A percentile compares a stretch with the other conserved stretches of the same genome.
Evolutionary conservation across 2,113 vertebrate species (phyloP).

Genomic region (Muntiacus reevesi): DNA sequence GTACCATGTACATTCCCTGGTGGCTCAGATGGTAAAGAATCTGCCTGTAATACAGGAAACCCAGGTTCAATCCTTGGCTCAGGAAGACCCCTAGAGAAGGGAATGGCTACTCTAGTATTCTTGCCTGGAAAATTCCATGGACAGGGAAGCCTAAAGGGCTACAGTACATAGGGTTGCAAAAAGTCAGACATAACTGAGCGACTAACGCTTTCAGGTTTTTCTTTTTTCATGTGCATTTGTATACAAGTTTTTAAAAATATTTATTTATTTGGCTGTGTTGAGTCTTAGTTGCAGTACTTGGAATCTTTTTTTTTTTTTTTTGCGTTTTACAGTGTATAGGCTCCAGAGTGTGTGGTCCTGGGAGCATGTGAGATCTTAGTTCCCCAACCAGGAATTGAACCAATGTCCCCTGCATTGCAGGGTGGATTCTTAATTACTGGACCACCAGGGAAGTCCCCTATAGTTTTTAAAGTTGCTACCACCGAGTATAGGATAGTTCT

Average conservation of each 20-base stretch:
- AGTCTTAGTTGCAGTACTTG: background rate
- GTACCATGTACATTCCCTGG: background rate
- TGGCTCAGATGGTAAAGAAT: background rate
- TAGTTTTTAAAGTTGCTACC: background rate
- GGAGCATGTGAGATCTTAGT: background rate
- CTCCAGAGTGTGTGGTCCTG: background rate
- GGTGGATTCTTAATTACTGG: background rate
- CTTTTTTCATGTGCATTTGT: background rate
- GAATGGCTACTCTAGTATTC: background rate
- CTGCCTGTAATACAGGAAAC: background rate
- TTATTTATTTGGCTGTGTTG: background rate
- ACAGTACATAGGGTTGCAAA: background rate
- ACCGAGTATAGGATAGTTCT: background rate
- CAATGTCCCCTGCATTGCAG: background rate
- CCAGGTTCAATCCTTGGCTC: background rate
- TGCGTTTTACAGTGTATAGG: background rate
- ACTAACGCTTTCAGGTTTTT: background rate
- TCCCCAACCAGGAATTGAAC: background rate
- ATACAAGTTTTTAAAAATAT: background rate
- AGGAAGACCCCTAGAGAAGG: background rate
- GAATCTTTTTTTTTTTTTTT: background rate
- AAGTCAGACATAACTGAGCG: background rate
- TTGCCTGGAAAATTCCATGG: background rate
- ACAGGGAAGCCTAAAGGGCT: background rate
- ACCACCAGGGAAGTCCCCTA: background rate